Evolutionary conservation across 2,113 vertebrate genomes (phyloP).

Genomic region (Alexandromys fortis): DNA sequence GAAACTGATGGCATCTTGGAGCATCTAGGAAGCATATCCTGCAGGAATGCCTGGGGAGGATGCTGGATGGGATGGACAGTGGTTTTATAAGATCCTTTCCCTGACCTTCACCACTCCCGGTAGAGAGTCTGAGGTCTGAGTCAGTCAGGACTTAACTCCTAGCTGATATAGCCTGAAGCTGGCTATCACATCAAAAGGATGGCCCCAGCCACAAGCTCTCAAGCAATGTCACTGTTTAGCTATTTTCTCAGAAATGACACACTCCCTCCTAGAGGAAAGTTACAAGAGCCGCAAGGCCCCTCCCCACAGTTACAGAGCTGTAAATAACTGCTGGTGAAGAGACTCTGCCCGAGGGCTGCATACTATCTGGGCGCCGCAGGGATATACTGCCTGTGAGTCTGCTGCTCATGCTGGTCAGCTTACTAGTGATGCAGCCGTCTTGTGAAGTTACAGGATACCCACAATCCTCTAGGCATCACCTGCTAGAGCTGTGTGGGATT

Average conservation of each 20-base stretch:
- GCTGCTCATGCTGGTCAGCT: background rate
- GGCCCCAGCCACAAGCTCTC: background rate
- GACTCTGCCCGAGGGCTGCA: background rate
- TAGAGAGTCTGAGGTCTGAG: background rate
- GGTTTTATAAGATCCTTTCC: background rate
- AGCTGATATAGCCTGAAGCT: background rate
- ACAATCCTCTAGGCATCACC: background rate
- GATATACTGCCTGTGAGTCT: background rate
- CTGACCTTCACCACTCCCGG: background rate
- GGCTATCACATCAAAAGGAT: background rate
- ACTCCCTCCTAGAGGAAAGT: background rate
- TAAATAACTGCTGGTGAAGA: background rate
- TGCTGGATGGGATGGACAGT: rapidly evolving
- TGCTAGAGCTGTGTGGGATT: background rate
- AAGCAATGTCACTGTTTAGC: background rate
- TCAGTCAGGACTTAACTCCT: too few species aligned
- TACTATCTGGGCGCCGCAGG: too few species aligned
- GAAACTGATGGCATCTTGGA: background rate
- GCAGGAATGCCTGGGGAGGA: background rate
- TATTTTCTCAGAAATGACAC: background rate
- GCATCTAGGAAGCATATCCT: background rate
- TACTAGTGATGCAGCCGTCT: background rate
- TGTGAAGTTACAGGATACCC: background rate
- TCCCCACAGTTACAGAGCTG: background rate
- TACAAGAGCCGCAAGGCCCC: background rate